Evolutionary conservation across 2,888 invertebrate species (phyloP).

Genomic region (Cataglyphis rosenhaueri): DNA sequence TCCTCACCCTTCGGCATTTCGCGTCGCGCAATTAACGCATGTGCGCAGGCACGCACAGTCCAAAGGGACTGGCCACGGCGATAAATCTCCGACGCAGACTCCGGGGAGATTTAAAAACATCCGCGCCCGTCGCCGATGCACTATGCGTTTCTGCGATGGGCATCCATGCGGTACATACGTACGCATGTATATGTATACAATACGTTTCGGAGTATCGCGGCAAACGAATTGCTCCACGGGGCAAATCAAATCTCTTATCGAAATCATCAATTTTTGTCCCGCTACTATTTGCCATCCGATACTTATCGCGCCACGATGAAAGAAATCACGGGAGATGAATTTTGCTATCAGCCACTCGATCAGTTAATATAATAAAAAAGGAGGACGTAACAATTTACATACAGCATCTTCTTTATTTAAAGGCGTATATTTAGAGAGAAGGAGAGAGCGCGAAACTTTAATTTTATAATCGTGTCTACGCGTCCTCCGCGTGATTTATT

Average conservation of each 20-base stretch:
- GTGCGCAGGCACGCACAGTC: constrained; percentile 63
- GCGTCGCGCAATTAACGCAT: constrained; percentile 74
- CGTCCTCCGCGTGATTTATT: constrained; percentile 36
- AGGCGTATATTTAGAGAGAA: neutral
- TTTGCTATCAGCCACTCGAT: constrained; percentile 1
- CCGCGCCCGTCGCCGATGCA: constrained; percentile 64
- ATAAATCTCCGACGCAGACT: constrained; percentile 71
- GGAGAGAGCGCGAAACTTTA: neutral
- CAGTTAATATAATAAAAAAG: neutral
- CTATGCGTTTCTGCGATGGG: constrained; percentile 54
- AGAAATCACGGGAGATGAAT: constrained; percentile 18
- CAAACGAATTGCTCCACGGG: constrained; percentile 57
- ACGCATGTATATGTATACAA: too few species aligned
- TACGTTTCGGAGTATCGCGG: constrained; percentile 41
- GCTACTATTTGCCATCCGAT: constrained; percentile 37
- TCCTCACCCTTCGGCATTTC: constrained; percentile 62
- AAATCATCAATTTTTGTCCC: constrained; percentile 55
- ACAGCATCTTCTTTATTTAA: neutral
- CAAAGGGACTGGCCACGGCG: constrained; percentile 67
- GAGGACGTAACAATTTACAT: neutral
- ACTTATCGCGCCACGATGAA: constrained; percentile 30
- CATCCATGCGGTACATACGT: constrained; percentile 31
- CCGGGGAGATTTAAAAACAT: constrained; percentile 76
- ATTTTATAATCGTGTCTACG: constrained; percentile 24
- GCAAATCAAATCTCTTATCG: constrained; percentile 62